Evolutionary conservation across 2,113 vertebrate species (phyloP).

Genomic region (Peromyscus leucopus): DNA sequence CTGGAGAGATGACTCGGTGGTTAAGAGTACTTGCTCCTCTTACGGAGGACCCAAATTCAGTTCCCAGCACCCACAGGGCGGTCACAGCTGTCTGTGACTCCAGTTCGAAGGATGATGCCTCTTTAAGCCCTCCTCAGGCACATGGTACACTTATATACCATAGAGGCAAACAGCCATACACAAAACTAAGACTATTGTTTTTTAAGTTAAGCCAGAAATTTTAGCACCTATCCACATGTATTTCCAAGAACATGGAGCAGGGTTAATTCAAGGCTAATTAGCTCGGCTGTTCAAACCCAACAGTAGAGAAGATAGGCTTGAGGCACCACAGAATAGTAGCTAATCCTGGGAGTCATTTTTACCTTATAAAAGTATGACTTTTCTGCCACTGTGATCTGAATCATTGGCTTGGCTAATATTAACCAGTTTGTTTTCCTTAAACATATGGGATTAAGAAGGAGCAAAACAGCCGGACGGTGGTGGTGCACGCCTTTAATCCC

Average conservation of each 20-base stretch:
- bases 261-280: slow-evolving; percentile 52
- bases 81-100: too few species aligned
- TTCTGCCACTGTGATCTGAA: neutral
- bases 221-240: neutral
- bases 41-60: neutral
- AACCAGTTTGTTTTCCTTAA: slow-evolving; percentile 25
- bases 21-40: neutral
- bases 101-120: neutral
- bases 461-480: neutral
- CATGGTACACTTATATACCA: neutral
- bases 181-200: neutral
- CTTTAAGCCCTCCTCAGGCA: neutral
- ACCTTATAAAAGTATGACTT: slow-evolving; percentile 19
- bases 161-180: neutral
- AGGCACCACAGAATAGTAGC: slow-evolving; percentile 5
- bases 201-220: neutral
- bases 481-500: too few species aligned
- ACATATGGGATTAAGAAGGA: slow-evolving; percentile 2
- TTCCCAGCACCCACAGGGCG: neutral
- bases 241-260: neutral
- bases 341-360: slow-evolving; percentile 49
- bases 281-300: slow-evolving; percentile 35
- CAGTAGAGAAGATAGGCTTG: neutral
- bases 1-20: neutral
- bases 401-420: slow-evolving; percentile 37